phyloP scores from a whole-genome alignment of 2,797 vertebrate species.

The Triplophysa bombifrons region DNA sequence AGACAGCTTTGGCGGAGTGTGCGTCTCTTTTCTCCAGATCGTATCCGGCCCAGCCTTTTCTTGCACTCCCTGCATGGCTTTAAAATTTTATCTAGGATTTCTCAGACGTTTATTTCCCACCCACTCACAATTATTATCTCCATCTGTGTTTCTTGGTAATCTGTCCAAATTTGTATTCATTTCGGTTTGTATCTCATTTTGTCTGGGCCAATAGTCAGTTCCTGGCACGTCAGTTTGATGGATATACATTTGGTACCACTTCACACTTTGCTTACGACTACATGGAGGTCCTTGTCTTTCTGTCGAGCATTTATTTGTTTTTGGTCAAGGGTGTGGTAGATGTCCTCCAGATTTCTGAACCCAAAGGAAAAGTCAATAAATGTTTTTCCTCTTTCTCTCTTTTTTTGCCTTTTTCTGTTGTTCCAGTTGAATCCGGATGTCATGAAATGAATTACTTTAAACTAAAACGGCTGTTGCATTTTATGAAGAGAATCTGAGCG shows the following conservation, averaged over 20 bases:
- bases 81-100: slow-evolving; percentile 21
- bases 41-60: slow-evolving; percentile 21
- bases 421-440: slow-evolving; percentile 15
- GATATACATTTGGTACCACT: slow-evolving; percentile 47
- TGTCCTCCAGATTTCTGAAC: slow-evolving; percentile 54
- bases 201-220: slow-evolving; percentile 19
- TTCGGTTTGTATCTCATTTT: slow-evolving; percentile 22
- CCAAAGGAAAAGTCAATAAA: slow-evolving; percentile 54
- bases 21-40: slow-evolving; percentile 30
- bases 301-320: slow-evolving; percentile 57
- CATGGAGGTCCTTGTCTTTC: slow-evolving; percentile 58
- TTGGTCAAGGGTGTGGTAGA: slow-evolving; percentile 62
- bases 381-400: neutral
- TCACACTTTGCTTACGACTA: slow-evolving; percentile 50
- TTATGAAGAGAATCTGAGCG: neutral
- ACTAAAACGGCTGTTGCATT: neutral
- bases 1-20: slow-evolving; percentile 41
- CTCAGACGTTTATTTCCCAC: slow-evolving; percentile 39
- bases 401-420: neutral
- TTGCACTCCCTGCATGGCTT: slow-evolving; percentile 23
- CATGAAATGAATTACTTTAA: slow-evolving; percentile 22
- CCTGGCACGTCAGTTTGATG: slow-evolving; percentile 28
- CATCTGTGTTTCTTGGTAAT: slow-evolving; percentile 10
- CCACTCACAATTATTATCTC: neutral
- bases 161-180: slow-evolving; percentile 1